Base-by-base conservation (phyloP, 2,888 invertebrate genomes). In the Xylota segnis region DNA sequence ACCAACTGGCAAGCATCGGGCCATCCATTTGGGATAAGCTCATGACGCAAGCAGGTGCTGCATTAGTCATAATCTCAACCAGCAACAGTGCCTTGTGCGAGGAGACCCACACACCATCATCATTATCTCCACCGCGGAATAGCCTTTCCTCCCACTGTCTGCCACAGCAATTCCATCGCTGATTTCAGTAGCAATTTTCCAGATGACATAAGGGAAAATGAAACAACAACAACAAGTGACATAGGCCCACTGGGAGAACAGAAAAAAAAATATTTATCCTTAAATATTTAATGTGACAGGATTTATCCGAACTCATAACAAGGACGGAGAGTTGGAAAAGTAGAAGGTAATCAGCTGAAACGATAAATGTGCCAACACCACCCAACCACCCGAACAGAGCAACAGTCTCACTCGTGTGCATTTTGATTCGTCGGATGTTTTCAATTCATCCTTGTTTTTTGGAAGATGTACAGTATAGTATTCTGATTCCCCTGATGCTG, bases 281-380 rank as follows among this genome's bases (percentile, higher is more conserved):
- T 78, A 63, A 78, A 83, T 78, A 68, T 66, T 78, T 78, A 78
- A 74, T 78, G 63, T 68, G 74, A 63, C 78, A 78, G 56, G 34
- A 63, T 56, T 54, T 78, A 43, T 37, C 54, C 23, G 27, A 16
- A 61, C n/a, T 29, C 45, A 58, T 32, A 72, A 50, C 52, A 63
- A 74, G 61, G 63, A 61, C 45, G 43, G 2, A 7, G 56, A 59
- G 34, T 12, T 10, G n/a, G 52, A 45, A 23, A 72, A 63, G 27
- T 47, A 40, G 52, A 56, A 70, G 83, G 72, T 83, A 78, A 83
- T 83, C 83, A 83, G 68, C 50, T 74, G 78, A 61, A 66, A 61
- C 78, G 71, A 72, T 74, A 78, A 74, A 83, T 72, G 78, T 74
- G 68, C 78, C 83, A 72, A 59, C 83, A 71, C 71, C 71, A 75